These are phyloP conservation scores for Caenorhabditis remanei DNA, from an alignment of 1,140 invertebrate genomes.

Conservation along the genomic window DNA sequence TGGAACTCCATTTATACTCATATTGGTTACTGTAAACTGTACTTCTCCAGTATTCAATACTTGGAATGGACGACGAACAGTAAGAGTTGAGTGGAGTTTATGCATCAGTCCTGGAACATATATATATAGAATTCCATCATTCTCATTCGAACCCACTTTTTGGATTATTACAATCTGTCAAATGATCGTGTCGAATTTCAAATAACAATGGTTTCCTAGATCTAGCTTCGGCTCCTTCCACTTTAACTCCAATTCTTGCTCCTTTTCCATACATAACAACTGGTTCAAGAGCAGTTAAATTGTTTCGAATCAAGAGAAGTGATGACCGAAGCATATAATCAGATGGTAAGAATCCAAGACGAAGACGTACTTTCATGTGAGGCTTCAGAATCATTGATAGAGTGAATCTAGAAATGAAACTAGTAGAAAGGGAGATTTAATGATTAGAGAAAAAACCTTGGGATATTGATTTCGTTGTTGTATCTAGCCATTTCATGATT, in stretches of 20 bases:
- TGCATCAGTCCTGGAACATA: slow-evolving; percentile 79
- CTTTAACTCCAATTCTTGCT: slow-evolving; percentile 87
- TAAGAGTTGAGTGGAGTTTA: slow-evolving; percentile 83
- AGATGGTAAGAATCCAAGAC: slow-evolving; percentile 80
- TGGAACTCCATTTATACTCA: slow-evolving; percentile 84
- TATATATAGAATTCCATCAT: background rate
- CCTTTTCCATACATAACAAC: slow-evolving; percentile 87
- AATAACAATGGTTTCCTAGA: slow-evolving; percentile 85
- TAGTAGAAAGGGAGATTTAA: background rate
- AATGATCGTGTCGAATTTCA: slow-evolving; percentile 87
- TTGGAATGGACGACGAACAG: slow-evolving; percentile 87
- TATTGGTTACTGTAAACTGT: slow-evolving; percentile 83
- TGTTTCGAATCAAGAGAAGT: slow-evolving; percentile 84
- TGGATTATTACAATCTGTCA: slow-evolving; percentile 84
- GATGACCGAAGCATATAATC: slow-evolving; percentile 80
- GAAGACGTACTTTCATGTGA: slow-evolving; percentile 79
- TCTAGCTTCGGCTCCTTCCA: slow-evolving; percentile 89
- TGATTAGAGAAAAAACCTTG: slow-evolving; percentile 41
- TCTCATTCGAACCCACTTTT: slow-evolving; percentile 63
- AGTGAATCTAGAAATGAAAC: slow-evolving; percentile 74
- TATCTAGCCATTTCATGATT: slow-evolving; percentile 39
- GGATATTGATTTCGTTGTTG: slow-evolving; percentile 67
- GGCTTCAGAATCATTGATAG: slow-evolving; percentile 80
- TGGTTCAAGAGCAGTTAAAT: slow-evolving; percentile 91
- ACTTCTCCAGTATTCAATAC: slow-evolving; percentile 87